phyloP scores from a whole-genome alignment of 2,113 vertebrate species.

The Actenoides lindsayi region DNA sequence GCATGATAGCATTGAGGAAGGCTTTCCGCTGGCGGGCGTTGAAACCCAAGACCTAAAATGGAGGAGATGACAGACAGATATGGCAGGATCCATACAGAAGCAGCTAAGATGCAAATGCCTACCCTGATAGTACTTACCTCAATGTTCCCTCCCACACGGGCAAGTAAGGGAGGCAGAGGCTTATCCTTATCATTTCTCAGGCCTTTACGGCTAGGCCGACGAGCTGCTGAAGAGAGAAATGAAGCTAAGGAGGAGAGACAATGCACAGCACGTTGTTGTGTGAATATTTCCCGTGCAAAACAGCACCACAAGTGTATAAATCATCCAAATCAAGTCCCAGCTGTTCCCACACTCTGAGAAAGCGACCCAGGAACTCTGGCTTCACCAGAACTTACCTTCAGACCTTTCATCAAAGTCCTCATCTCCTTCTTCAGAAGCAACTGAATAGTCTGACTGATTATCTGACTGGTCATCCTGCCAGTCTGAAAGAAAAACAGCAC shows the following conservation, averaged over 20 bases:
- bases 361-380: neutral
- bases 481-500: conserved; percentile 79
- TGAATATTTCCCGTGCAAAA: neutral
- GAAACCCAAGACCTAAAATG: conserved; percentile 90
- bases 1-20: conserved; percentile 98
- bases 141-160: conserved; percentile 97
- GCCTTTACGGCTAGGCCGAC: conserved; percentile 93
- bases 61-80: neutral
- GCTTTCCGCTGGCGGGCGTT: conserved; percentile 97
- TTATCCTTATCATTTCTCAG: conserved; percentile 97
- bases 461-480: conserved; percentile 99
- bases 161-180: conserved; percentile 93
- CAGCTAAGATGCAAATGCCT: neutral
- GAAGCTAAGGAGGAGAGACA: neutral
- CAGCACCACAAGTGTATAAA: rapidly evolving
- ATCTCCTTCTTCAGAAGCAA: conserved; percentile 96
- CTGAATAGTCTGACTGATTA: conserved; percentile 98
- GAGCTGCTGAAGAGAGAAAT: conserved; percentile 79
- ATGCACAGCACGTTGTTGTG: neutral
- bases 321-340: neutral
- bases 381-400: conserved; percentile 82
- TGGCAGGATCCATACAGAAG: neutral
- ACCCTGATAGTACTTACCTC: conserved; percentile 78
- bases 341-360: neutral
- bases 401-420: conserved; percentile 97